These are phyloP conservation scores for Calephelis virginiensis DNA, from an alignment of 1,140 invertebrate genomes.

Conservation along the genomic window DNA sequence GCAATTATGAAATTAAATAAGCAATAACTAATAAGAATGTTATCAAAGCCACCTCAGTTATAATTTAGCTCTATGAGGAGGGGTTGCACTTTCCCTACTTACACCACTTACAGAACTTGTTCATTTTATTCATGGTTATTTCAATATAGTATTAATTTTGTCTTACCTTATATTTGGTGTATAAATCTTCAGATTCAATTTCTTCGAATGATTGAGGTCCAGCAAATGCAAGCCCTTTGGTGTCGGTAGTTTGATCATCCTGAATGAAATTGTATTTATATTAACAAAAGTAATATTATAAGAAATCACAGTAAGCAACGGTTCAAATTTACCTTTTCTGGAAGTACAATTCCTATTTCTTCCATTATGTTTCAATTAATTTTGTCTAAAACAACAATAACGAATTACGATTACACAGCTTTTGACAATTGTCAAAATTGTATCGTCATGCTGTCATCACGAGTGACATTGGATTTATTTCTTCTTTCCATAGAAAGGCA, in stretches of 20 bases:
- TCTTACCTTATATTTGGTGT: slow-evolving; percentile 94
- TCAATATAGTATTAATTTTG: no score
- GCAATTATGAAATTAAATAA: no score
- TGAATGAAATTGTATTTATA: slow-evolving; percentile 43
- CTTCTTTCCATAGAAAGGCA: no score
- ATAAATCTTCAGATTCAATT: slow-evolving; percentile 93
- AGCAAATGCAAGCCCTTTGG: slow-evolving; percentile 57
- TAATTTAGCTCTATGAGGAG: no score
- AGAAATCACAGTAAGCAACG: not conserved
- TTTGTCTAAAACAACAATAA: not conserved
- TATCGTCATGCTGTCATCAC: slow-evolving; percentile 36
- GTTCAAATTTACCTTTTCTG: slow-evolving; percentile 59
- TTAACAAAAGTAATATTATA: not conserved
- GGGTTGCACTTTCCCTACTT: no score
- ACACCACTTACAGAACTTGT: no score
- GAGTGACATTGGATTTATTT: not conserved
- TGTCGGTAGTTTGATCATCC: slow-evolving; percentile 70
- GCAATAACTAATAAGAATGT: no score
- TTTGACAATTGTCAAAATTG: slow-evolving; percentile 34
- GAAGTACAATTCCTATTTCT: slow-evolving; percentile 72
- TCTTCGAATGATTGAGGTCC: slow-evolving; percentile 81
- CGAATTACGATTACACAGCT: slow-evolving; percentile 2
- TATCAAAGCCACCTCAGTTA: no score
- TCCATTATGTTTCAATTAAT: slow-evolving; percentile 55
- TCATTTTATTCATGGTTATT: no score